Conservation (phyloP, 2,797 vertebrate genomes). For the Fundulus diaphanus region DNA sequence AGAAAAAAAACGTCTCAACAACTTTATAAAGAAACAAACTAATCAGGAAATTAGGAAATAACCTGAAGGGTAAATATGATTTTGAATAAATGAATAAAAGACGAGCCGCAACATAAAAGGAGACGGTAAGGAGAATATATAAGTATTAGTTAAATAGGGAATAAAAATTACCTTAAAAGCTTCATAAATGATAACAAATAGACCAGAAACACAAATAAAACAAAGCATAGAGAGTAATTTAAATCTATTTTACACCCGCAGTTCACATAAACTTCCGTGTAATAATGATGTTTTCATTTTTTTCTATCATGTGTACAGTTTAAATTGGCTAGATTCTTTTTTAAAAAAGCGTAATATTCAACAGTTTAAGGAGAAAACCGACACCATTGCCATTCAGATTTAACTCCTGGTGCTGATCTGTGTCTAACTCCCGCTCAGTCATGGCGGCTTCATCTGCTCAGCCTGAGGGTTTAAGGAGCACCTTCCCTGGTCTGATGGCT, state of each 20-base stretch:
- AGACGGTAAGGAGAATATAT: too few species aligned
- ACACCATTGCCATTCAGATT: background rate
- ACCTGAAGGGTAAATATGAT: background rate
- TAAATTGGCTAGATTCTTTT: too few species aligned
- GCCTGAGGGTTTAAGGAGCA: background rate
- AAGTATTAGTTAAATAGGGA: background rate
- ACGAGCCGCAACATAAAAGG: background rate
- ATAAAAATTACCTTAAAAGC: background rate
- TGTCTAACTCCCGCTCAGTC: slow-evolving; percentile 2
- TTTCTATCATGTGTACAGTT: background rate
- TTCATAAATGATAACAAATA: background rate
- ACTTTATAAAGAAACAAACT: background rate
- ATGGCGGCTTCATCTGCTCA: background rate
- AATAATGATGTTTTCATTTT: background rate
- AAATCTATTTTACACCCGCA: background rate
- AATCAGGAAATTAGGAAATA: background rate
- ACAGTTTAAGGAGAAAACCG: background rate
- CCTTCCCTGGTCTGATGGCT: too few species aligned
- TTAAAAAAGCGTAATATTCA: background rate
- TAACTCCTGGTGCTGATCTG: background rate
- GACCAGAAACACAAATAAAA: background rate
- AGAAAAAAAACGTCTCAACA: background rate
- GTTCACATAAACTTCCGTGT: too few species aligned
- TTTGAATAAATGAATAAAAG: background rate
- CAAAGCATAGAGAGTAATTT: background rate